phyloP scores from a whole-genome alignment of 2,113 vertebrate genomes.

The Corvus moneduloides region DNA sequence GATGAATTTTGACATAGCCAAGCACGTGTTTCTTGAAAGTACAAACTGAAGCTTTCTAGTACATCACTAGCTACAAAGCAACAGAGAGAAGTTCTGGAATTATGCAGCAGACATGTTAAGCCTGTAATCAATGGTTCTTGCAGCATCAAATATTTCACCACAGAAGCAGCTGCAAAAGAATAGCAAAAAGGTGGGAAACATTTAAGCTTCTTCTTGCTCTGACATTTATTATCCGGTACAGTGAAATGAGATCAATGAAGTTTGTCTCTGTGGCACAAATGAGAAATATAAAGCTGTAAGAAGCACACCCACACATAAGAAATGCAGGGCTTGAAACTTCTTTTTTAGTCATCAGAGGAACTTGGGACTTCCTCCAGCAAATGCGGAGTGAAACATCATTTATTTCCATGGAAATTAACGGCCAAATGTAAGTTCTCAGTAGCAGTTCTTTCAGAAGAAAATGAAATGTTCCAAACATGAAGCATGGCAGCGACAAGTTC shows the following conservation, averaged over 20 bases:
- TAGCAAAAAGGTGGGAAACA: background rate
- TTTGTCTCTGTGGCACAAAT: background rate
- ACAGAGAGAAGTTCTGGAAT: background rate
- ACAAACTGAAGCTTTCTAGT: background rate
- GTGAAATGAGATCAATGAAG: background rate
- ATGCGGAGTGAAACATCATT: background rate
- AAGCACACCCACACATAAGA: slow-evolving; percentile 5
- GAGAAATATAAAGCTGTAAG: background rate
- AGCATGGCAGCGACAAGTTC: background rate
- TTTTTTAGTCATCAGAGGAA: slow-evolving; percentile 38
- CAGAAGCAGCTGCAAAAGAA: background rate
- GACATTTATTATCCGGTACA: background rate
- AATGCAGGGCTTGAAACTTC: background rate
- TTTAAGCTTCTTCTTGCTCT: background rate
- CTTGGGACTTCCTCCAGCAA: slow-evolving; percentile 5
- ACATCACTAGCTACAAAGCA: background rate
- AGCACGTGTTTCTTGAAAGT: background rate
- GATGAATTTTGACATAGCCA: background rate
- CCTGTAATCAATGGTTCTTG: background rate
- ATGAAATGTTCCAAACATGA: background rate
- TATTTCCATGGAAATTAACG: slow-evolving; percentile 38
- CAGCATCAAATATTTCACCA: background rate
- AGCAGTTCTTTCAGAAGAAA: background rate
- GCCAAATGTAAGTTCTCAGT: background rate
- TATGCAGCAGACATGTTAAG: background rate